Conservation (phyloP, 1,140 invertebrate species). For the Melitaea cinxia region DNA sequence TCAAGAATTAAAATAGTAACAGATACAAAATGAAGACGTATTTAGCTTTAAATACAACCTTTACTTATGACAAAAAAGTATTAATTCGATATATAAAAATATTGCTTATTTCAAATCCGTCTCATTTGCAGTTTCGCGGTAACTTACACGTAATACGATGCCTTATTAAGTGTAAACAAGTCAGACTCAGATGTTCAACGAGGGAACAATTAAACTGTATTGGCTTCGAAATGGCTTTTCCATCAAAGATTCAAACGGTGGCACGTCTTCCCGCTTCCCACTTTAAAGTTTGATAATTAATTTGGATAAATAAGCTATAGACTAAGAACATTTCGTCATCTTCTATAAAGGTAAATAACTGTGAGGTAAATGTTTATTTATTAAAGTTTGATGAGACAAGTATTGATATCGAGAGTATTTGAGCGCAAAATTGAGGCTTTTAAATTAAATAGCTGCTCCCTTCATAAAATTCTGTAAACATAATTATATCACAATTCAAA, state of each 20-base stretch:
- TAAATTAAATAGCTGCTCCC: no score
- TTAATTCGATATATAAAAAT: not conserved
- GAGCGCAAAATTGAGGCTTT: no score
- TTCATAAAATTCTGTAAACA: no score
- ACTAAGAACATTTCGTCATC: conserved; percentile 24
- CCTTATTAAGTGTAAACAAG: conserved; percentile 14
- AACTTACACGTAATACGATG: not conserved
- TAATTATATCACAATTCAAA: no score
- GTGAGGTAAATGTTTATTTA: no score
- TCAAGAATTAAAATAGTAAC: no score
- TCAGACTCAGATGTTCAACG: conserved; percentile 42
- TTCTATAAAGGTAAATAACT: not conserved
- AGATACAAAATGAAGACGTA: no score
- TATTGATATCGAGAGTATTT: no score
- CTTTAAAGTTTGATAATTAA: conserved; percentile 33
- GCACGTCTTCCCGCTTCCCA: conserved; percentile 1
- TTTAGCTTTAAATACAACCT: no score
- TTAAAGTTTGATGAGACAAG: no score
- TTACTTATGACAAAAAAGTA: no score
- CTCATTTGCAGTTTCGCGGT: not conserved
- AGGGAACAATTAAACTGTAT: conserved; percentile 40
- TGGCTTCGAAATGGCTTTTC: conserved; percentile 41
- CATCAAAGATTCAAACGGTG: conserved; percentile 37
- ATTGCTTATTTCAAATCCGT: not conserved
- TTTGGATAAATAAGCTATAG: conserved; percentile 28